These are phyloP conservation scores for Pithys albifrons DNA, from an alignment of 2,113 vertebrate genomes.

Conservation along the genomic window DNA sequence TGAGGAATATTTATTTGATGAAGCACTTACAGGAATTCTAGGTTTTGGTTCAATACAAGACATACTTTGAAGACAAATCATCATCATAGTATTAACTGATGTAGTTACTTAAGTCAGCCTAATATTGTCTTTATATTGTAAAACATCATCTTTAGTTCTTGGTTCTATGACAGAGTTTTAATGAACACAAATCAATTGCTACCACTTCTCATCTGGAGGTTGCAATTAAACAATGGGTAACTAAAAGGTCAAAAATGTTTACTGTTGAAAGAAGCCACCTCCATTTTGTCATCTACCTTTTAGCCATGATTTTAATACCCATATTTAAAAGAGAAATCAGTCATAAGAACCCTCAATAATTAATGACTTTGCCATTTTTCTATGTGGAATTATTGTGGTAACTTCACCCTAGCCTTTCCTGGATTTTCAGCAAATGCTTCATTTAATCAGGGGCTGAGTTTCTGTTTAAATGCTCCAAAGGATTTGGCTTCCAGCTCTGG, in stretches of 20 bases:
- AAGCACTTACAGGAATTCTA: background rate
- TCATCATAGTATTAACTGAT: background rate
- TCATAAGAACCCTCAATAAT: background rate
- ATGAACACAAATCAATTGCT: constrained; percentile 12
- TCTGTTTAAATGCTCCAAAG: constrained; percentile 22
- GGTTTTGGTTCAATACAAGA: background rate
- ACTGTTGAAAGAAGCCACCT: background rate
- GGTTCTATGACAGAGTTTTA: background rate
- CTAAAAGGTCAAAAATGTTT: constrained; percentile 3
- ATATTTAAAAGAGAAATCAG: background rate
- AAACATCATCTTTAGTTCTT: background rate
- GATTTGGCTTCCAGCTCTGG: constrained; percentile 37
- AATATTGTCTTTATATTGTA: background rate
- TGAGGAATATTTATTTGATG: background rate
- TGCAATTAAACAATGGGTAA: constrained; percentile 2
- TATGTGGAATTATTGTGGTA: background rate
- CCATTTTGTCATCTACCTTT: background rate
- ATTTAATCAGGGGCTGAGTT: background rate
- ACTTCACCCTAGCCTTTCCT: background rate
- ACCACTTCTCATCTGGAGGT: background rate
- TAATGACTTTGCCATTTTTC: background rate
- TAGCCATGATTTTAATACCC: background rate
- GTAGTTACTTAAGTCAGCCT: background rate
- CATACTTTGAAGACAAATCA: background rate
- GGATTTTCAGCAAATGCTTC: constrained; percentile 25